Evolutionary conservation across 1,140 invertebrate genomes (phyloP).

Genomic region (Cyclargus thomasi): DNA sequence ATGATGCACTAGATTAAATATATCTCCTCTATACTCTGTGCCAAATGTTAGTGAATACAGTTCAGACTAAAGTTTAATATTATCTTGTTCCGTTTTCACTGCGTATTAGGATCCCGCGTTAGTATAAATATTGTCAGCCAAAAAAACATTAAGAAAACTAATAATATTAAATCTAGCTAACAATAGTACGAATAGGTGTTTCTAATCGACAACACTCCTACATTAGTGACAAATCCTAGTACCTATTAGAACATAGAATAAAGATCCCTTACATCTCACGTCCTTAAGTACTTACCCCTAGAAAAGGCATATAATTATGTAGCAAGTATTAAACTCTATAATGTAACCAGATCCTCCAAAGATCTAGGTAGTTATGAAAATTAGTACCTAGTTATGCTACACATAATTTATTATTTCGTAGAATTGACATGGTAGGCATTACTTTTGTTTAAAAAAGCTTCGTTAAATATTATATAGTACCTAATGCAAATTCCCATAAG

Average conservation of each 20-base stretch:
- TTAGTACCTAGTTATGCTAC: background rate
- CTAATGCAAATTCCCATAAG: background rate
- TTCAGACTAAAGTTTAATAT: conserved; percentile 24
- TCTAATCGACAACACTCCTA: conserved; percentile 28
- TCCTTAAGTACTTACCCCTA: conserved; percentile 58
- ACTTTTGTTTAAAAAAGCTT: background rate
- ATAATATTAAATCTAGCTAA: background rate
- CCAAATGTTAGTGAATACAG: conserved; percentile 58
- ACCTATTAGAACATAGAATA: conserved; percentile 62
- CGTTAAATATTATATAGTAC: background rate
- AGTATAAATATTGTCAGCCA: background rate
- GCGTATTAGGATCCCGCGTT: background rate
- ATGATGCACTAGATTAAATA: conserved; percentile 53
- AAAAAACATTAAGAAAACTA: background rate
- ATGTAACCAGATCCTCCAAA: background rate
- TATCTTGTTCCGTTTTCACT: background rate
- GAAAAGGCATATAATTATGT: background rate
- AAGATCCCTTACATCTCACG: conserved; percentile 67
- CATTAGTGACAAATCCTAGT: conserved; percentile 41
- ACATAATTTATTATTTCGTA: background rate
- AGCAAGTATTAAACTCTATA: background rate
- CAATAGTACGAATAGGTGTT: background rate
- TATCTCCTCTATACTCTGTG: conserved; percentile 60
- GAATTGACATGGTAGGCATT: background rate
- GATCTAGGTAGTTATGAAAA: too few species aligned